These are phyloP conservation scores for Pyxicephalus adspersus DNA, from an alignment of 2,113 vertebrate species.

Conservation along the genomic window DNA sequence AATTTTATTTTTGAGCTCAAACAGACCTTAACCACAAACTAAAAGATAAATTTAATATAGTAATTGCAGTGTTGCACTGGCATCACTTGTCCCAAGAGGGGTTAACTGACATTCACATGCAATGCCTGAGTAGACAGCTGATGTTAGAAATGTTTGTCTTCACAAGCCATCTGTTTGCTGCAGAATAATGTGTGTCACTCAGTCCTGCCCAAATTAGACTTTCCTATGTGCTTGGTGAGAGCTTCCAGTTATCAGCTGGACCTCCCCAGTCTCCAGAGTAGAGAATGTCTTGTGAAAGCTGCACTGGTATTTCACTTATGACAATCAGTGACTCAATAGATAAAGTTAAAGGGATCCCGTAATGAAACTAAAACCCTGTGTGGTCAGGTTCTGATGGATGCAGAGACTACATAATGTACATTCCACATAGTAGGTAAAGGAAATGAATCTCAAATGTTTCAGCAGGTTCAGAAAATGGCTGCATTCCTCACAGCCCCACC, in stretches of 20 bases:
- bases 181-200: conserved; percentile 46
- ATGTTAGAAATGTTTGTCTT: conserved; percentile 48
- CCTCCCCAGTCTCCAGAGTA: conserved; percentile 11
- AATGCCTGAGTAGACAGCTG: conserved; percentile 48
- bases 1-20: too few species aligned
- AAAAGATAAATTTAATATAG: too few species aligned
- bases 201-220: conserved; percentile 32
- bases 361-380: too few species aligned
- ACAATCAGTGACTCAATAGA: conserved; percentile 16
- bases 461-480: too few species aligned
- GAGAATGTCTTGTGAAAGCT: not conserved
- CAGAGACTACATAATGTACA: too few species aligned
- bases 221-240: conserved; percentile 37
- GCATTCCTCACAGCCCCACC: too few species aligned
- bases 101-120: conserved; percentile 24
- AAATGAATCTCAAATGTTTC: too few species aligned
- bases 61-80: too few species aligned
- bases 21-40: too few species aligned
- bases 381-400: too few species aligned
- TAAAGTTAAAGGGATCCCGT: too few species aligned
- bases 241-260: conserved; percentile 43
- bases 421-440: too few species aligned
- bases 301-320: conserved; percentile 36
- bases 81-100: not conserved
- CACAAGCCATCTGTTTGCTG: conserved; percentile 44